Percentiles rank a stretch among this genome's conserved stretches.
phyloP scores from a whole-genome alignment of 2,888 invertebrate genomes.

The Ophioninae sp. region DNA sequence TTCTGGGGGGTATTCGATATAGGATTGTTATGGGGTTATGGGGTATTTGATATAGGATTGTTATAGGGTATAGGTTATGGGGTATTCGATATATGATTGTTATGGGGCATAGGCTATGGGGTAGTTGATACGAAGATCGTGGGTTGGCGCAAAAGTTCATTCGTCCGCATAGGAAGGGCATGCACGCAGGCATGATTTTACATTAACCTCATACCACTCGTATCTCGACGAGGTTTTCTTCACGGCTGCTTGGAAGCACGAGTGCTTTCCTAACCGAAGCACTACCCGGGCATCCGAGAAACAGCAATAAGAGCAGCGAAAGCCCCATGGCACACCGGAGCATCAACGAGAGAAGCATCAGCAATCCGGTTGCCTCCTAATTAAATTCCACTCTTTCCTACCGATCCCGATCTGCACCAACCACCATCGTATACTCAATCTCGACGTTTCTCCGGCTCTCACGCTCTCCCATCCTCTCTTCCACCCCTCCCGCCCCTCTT shows the following conservation, averaged over 20 bases:
- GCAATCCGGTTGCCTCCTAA: constrained; percentile 72
- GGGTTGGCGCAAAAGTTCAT: constrained; percentile 39
- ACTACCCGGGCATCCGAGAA: constrained; percentile 41
- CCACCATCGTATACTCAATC: constrained; percentile 51
- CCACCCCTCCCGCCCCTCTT: not conserved
- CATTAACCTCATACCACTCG: constrained; percentile 44
- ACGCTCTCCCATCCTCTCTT: constrained; percentile 17
- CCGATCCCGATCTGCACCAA: constrained; percentile 64
- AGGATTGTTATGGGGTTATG: too few relatives aligned
- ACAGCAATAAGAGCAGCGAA: constrained; percentile 55
- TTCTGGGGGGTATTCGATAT: too few relatives aligned
- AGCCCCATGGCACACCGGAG: constrained; percentile 25
- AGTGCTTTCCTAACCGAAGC: constrained; percentile 68
- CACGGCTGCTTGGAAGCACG: constrained; percentile 76
- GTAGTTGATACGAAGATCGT: too few relatives aligned
- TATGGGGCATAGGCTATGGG: too few relatives aligned
- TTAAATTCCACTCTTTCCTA: constrained; percentile 79
- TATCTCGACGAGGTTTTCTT: constrained; percentile 68
- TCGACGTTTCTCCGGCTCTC: constrained; percentile 38
- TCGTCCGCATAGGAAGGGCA: constrained; percentile 22
- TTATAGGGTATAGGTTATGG: too few relatives aligned
- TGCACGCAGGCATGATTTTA: constrained; percentile 39
- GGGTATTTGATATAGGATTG: too few relatives aligned
- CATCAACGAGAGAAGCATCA: constrained; percentile 58
- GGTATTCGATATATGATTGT: too few relatives aligned